These are phyloP conservation scores for Scaptomyza tumidula DNA, from an alignment of 2,888 invertebrate species.

Conservation along the genomic window DNA sequence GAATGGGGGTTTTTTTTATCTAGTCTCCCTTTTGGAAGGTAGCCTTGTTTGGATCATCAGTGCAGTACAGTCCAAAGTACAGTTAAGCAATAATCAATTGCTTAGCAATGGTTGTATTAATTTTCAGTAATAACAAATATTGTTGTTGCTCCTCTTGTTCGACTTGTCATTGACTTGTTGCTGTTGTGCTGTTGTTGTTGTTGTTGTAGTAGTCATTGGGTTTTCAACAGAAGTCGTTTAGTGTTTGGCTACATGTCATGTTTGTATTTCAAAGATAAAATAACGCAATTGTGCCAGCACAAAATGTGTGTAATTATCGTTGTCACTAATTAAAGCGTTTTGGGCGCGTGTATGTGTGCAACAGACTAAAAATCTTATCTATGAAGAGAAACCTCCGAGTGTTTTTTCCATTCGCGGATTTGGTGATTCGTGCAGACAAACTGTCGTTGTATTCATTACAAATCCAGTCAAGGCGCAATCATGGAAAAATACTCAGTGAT, in stretches of 20 bases:
- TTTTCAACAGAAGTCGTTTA: conserved; percentile 75
- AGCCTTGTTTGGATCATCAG: conserved; percentile 59
- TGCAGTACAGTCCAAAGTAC: conserved; percentile 64
- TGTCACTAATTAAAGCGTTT: conserved; percentile 79
- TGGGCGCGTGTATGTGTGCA: conserved; percentile 26
- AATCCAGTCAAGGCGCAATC: conserved; percentile 44
- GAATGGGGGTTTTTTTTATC: conserved; percentile 23
- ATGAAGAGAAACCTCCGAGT: conserved; percentile 10
- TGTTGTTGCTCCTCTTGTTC: conserved; percentile 40
- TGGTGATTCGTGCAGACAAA: conserved; percentile 44
- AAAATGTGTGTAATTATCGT: conserved; percentile 80
- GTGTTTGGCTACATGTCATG: conserved; percentile 67
- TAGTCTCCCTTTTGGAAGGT: conserved; percentile 10
- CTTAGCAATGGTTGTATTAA: conserved; percentile 64
- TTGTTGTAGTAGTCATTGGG: conserved; percentile 53
- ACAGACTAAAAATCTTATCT: conserved; percentile 43
- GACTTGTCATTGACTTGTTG: conserved; percentile 52
- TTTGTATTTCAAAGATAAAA: conserved; percentile 70
- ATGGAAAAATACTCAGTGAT: conserved; percentile 2
- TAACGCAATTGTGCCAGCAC: conserved; percentile 64
- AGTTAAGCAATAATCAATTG: conserved; percentile 74
- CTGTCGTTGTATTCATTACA: conserved; percentile 48
- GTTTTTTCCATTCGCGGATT: conserved; percentile 32
- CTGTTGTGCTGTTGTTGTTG: conserved; percentile 30
- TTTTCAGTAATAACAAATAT: conserved; percentile 54